Base-by-base conservation (phyloP, 2,888 invertebrate genomes). In the Netelia inedita region DNA sequence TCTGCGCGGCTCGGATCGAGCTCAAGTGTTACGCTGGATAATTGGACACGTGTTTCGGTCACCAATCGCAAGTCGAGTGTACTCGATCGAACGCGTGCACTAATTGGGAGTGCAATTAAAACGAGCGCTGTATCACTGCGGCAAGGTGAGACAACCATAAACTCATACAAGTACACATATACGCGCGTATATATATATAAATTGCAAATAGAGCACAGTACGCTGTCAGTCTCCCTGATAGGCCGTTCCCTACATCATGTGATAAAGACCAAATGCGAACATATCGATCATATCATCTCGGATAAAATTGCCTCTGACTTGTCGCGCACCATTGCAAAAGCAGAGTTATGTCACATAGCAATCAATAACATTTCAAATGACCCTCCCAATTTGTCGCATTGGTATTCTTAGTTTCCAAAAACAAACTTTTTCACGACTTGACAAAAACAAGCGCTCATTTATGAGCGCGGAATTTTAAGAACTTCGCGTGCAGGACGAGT, bases 91-190 rank as follows among this genome's bases (percentile, higher is more conserved):
- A 88, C 91, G 91, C 90, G 92, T 91, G 91, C 91, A 88, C 91
- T 93, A 93, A 93, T 93, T 93, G 93, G 93, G 87, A 89, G 87
- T 88, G 92, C 93, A 93, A 93, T 93, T 93, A 93, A 92, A 93
- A 91, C 87, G 88, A 83, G 85, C 86, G 86, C 87, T 86, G 80
- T 86, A 79, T 87, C 86, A 86, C 76, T 57, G 46, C 76, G 57
- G 50, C 81, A 46, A 41, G 73, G 68, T 61, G 73, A 78, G 78
- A 80, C 71, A 43, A 65, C 63, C 79, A 83, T 71, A 28, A 65
- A 69, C 71, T 11, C 53, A 71, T 71, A 79, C 55, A 66, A 46
- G 57, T 79, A 57, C 6, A 41, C 57, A 23, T 10, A 35, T 28
- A 19, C 14, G 5, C 16, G 1, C 35, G 6, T 69, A 69, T 46